A percentile compares a stretch with the other conserved stretches of the same genome.
These are phyloP conservation scores for Aegithalos caudatus DNA, from an alignment of 2,113 vertebrate species.

Conservation along the genomic window DNA sequence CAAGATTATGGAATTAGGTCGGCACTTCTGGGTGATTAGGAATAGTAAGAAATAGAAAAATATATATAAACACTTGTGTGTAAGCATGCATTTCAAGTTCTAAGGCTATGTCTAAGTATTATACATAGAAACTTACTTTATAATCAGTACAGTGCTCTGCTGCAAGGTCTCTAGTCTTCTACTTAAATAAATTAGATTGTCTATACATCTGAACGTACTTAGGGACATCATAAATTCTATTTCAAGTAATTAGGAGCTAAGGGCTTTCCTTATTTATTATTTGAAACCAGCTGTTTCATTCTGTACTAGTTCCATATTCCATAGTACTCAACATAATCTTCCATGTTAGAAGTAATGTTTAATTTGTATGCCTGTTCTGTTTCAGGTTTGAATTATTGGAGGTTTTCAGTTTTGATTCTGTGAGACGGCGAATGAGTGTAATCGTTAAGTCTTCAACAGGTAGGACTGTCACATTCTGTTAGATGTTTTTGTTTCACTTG, in stretches of 20 bases:
- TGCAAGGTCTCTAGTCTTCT: not conserved
- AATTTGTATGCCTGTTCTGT: not conserved
- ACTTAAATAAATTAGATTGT: not conserved
- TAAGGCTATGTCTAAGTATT: not conserved
- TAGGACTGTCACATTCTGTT: conserved; percentile 40
- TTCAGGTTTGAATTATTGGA: conserved; percentile 90
- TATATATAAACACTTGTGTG: not conserved
- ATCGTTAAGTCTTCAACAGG: conserved; percentile 85
- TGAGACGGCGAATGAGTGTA: conserved; percentile 94
- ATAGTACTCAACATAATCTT: not conserved
- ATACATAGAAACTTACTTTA: not conserved
- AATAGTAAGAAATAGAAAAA: not conserved
- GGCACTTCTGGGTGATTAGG: not conserved
- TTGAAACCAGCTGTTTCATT: not conserved
- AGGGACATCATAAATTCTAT: not conserved
- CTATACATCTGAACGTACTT: not conserved
- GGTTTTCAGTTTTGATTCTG: conserved; percentile 92
- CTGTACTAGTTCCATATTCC: not conserved
- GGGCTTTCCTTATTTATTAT: not conserved
- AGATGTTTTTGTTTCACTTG: not conserved
- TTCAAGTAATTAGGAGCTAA: not conserved
- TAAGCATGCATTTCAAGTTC: not conserved
- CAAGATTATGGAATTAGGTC: not conserved
- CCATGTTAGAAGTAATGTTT: not conserved
- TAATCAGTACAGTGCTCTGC: not conserved